Base-by-base conservation (phyloP, 2,797 vertebrate genomes). In the Spondyliosoma cantharus region DNA sequence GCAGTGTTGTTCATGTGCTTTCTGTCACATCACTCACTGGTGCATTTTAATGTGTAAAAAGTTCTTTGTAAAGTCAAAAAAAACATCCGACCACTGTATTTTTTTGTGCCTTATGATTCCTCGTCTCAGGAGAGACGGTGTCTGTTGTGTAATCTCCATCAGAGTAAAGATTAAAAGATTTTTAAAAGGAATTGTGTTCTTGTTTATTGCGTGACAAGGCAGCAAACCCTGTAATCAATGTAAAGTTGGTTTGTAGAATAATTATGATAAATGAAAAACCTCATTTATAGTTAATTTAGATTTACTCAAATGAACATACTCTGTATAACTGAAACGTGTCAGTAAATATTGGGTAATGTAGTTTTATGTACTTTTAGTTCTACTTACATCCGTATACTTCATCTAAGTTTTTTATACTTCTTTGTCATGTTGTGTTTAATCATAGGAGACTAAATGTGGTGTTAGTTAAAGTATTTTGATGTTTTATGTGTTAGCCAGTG, bases 61-160 rank as follows among this genome's bases (percentile, higher is more conserved):
- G 62, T 24, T 0, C 27, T 43, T 70, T 43, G 16, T 43, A 27
- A 2, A 2, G 19, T 50, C 15, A 37, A 37, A 24, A 27, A 17
- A 67, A 53, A 43, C 61, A 52, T 53, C 9, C 8, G 50, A 0
- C 54, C n/a, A n/a, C 45, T 53, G 22, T 27, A 19, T 57, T 69
- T 49, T 57, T 76, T 63, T 74, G 70, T 80, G 73, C 69, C 78
- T 87, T 74, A 14, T 49, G 15, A 37, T 67, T 19, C 20, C 66
- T 77, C 8, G 42, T 54, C 3, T 65, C 48, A 16, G 25, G 16
- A 62, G 14, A 70, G 58, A 62, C 2, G 46, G 0, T 37, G 4
- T 46, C 7, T 49, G 25, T 48, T 67, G 14, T 80, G 8, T 48
- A 50, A 58, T 69, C 20, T 19, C 71, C 16, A 75, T 74, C 29